Percentiles rank a stretch among this genome's conserved stretches.
phyloP scores from a whole-genome alignment of 2,797 vertebrate species.

The Anguilla anguilla region DNA sequence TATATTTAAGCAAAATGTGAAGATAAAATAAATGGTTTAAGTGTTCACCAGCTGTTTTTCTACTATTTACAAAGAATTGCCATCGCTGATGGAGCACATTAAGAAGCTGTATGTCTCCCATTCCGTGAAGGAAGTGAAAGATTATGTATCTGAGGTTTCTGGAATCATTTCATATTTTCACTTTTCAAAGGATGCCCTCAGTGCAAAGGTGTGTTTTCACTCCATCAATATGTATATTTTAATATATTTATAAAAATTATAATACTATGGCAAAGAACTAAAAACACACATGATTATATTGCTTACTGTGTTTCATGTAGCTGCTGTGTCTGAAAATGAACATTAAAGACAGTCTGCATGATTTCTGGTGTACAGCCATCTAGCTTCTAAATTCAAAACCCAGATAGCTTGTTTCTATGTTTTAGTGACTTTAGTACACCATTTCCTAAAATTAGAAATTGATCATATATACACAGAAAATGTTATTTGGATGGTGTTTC shows the following conservation, averaged over 20 bases:
- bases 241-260: neutral
- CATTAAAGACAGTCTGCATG: no score
- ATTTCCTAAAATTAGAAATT: neutral
- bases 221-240: neutral
- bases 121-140: constrained; percentile 14
- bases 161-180: constrained; percentile 25
- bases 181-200: neutral
- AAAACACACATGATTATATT: neutral
- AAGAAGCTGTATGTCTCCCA: constrained; percentile 22
- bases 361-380: no score
- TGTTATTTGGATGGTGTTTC: no score
- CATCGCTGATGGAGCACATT: constrained; percentile 23
- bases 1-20: neutral
- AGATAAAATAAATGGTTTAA: neutral
- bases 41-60: neutral
- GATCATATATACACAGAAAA: neutral
- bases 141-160: constrained; percentile 29
- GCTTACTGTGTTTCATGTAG: no score
- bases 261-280: neutral
- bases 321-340: no score
- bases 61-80: constrained; percentile 18
- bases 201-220: neutral
- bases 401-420: no score
- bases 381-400: neutral
- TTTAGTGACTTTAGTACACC: no score